phyloP scores from a whole-genome alignment of 2,888 invertebrate genomes.

The Chloromyia formosa region DNA sequence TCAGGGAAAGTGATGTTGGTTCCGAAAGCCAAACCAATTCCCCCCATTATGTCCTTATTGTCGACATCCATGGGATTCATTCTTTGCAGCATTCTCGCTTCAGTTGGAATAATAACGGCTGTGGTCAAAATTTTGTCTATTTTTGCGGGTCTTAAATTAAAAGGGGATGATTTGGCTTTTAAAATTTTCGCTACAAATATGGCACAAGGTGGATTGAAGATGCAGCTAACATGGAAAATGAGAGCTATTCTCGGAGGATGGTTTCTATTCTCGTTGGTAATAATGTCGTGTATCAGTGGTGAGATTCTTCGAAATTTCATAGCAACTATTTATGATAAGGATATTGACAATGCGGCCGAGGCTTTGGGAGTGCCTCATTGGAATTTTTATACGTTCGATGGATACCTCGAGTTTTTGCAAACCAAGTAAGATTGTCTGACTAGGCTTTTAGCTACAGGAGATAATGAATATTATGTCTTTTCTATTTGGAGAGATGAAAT shows the following conservation, averaged over 20 bases:
- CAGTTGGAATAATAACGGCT: not conserved
- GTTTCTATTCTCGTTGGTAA: constrained; percentile 13
- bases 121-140: not conserved
- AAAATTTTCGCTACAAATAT: not conserved
- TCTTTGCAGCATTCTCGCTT: too few relatives aligned
- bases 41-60: not conserved
- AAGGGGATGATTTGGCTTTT: not conserved
- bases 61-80: not conserved
- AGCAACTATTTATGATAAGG: not conserved
- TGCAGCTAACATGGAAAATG: not conserved
- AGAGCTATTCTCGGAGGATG: constrained; percentile 5
- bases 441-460: too few relatives aligned
- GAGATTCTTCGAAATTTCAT: constrained; percentile 15
- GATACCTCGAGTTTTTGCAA: not conserved
- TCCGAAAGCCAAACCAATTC: constrained; percentile 21
- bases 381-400: constrained; percentile 38
- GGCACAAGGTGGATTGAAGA: not conserved
- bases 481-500: not conserved
- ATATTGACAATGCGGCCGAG: constrained; percentile 20
- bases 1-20: not conserved
- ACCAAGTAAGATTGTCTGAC: too few relatives aligned
- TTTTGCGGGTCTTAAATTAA: not conserved
- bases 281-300: not conserved
- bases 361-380: constrained; percentile 10
- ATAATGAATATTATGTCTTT: not conserved